Percentiles rank a stretch among this genome's conserved stretches.
These are phyloP conservation scores for Hirundichthys speculiger DNA, from an alignment of 2,113 vertebrate species.

Conservation along the genomic window DNA sequence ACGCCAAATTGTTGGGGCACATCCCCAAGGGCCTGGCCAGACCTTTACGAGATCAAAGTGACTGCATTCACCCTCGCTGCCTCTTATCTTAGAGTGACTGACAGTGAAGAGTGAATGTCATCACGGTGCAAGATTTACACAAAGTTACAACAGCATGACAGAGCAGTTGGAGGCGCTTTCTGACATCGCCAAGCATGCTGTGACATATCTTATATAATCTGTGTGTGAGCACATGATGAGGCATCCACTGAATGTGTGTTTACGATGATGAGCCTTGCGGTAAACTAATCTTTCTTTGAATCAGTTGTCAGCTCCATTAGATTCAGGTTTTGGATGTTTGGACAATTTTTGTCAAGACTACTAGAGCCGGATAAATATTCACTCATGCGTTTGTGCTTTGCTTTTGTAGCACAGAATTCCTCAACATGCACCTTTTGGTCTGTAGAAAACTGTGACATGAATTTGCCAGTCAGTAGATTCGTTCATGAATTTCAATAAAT, in stretches of 20 bases:
- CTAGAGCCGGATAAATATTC: neutral
- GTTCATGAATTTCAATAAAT: neutral
- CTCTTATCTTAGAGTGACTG: slow-evolving; percentile 50
- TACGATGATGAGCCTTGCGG: neutral
- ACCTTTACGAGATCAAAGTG: slow-evolving; percentile 30
- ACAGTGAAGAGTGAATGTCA: slow-evolving; percentile 52
- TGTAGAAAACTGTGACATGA: neutral
- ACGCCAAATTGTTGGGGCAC: neutral
- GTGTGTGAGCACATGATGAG: neutral
- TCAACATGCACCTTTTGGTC: neutral
- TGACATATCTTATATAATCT: slow-evolving; percentile 53
- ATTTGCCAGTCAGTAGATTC: neutral
- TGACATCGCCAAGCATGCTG: slow-evolving; percentile 14
- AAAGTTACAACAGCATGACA: slow-evolving; percentile 39
- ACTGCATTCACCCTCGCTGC: slow-evolving; percentile 17
- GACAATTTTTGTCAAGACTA: neutral
- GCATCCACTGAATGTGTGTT: neutral
- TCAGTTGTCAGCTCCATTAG: neutral
- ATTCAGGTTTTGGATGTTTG: neutral
- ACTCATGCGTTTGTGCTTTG: neutral
- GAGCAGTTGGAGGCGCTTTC: slow-evolving; percentile 19
- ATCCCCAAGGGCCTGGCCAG: neutral
- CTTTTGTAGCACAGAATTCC: neutral
- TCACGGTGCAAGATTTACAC: slow-evolving; percentile 43
- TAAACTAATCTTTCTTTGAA: slow-evolving; percentile 1